Evolutionary conservation across 2,113 vertebrate species (phyloP).

Genomic region (Nothoprocta pentlandii): DNA sequence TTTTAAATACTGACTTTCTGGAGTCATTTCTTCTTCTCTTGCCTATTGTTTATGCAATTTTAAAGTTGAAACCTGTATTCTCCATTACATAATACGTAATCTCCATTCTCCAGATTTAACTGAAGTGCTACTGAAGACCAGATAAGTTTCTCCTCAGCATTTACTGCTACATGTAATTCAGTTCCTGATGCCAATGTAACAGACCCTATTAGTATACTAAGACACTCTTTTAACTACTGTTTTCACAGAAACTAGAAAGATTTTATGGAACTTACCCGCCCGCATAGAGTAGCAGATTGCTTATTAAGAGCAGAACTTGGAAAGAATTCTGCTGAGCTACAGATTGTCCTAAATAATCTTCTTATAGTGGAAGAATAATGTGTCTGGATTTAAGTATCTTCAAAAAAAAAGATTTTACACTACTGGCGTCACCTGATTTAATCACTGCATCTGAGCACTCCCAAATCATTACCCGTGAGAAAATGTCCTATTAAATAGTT

Average conservation of each 20-base stretch:
- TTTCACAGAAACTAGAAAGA: neutral
- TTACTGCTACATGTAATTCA: constrained; percentile 8
- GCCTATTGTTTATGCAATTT: neutral
- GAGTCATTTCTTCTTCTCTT: neutral
- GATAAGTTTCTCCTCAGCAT: neutral
- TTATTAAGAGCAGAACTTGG: neutral
- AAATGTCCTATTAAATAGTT: neutral
- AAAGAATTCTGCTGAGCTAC: neutral
- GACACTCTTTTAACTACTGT: neutral
- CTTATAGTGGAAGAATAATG: neutral
- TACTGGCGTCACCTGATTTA: neutral
- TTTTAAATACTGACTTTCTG: constrained; percentile 29
- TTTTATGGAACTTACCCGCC: neutral
- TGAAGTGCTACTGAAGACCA: constrained; percentile 36
- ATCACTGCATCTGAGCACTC: neutral
- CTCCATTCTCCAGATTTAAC: neutral
- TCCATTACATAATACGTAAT: neutral
- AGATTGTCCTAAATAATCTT: neutral
- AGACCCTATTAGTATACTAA: neutral
- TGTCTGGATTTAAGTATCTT: neutral
- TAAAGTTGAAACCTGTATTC: constrained; percentile 1
- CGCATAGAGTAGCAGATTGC: neutral
- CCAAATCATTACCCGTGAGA: neutral
- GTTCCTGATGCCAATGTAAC: neutral
- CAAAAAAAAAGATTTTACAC: neutral